Conservation (phyloP, 1,140 invertebrate species). For the Brachionus manjavacas region DNA sequence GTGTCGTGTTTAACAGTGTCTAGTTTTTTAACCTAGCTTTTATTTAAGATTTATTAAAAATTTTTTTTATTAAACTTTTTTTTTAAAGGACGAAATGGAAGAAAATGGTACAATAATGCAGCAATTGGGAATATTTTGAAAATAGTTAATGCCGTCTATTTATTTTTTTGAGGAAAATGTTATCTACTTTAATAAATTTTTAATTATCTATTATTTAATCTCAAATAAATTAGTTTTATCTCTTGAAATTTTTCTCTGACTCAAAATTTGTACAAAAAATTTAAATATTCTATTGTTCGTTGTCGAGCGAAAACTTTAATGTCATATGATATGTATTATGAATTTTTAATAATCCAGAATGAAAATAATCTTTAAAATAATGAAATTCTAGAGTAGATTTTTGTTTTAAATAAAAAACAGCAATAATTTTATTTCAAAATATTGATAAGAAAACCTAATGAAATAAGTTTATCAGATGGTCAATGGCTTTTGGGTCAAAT, state of each 20-base stretch:
- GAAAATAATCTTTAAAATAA: not conserved
- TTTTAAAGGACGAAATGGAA: slow-evolving; percentile 19
- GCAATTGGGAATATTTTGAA: slow-evolving; percentile 1
- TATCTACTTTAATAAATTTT: not conserved
- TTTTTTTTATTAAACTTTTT: not conserved
- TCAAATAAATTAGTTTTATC: not conserved
- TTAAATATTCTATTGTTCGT: not conserved
- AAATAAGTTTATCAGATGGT: not conserved
- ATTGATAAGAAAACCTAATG: not conserved
- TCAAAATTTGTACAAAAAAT: not conserved
- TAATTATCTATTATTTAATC: not conserved
- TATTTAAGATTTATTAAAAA: not conserved
- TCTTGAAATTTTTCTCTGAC: not conserved
- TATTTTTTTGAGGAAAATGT: not conserved
- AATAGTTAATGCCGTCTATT: not conserved
- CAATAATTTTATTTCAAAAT: not conserved
- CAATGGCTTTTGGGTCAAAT: not conserved
- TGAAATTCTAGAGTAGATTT: not conserved
- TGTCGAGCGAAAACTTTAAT: not conserved
- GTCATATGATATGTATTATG: not conserved
- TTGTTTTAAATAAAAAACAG: not conserved
- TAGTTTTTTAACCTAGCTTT: slow-evolving; percentile 4
- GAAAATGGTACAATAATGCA: slow-evolving; percentile 18
- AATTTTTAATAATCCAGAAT: not conserved
- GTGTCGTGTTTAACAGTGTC: not conserved